phyloP scores from a whole-genome alignment of 2,797 vertebrate genomes.

The Gymnodraco acuticeps region DNA sequence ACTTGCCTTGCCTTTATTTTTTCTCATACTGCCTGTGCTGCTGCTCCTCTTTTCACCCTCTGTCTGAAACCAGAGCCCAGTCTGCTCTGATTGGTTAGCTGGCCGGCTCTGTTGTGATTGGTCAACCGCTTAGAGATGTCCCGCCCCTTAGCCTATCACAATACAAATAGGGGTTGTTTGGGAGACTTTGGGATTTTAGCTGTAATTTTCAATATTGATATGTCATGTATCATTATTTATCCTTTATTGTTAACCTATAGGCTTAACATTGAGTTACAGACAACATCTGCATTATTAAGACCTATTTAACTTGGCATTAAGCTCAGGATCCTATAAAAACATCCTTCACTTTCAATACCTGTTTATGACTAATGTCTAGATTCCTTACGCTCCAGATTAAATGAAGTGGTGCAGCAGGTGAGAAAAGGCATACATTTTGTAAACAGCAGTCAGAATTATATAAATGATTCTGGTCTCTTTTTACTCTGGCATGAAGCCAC shows the following conservation, averaged over 20 bases:
- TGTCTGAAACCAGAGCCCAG: too few relatives aligned
- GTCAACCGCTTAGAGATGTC: too few relatives aligned
- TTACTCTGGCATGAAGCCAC: slow-evolving; percentile 38
- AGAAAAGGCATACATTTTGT: slow-evolving; percentile 12
- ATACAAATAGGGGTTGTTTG: too few relatives aligned
- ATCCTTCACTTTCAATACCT: background rate
- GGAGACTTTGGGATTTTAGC: too few relatives aligned
- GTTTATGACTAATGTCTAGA: slow-evolving; percentile 21
- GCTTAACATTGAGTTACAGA: background rate
- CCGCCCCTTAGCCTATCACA: too few relatives aligned
- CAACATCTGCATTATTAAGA: background rate
- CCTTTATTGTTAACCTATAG: background rate
- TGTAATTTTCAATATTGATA: background rate
- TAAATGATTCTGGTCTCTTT: slow-evolving; percentile 40
- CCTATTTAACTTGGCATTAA: background rate
- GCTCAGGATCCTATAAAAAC: background rate
- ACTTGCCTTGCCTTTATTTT: too few relatives aligned
- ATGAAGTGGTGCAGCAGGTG: slow-evolving; percentile 34
- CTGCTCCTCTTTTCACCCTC: too few relatives aligned
- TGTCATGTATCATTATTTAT: background rate
- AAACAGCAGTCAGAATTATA: slow-evolving; percentile 47
- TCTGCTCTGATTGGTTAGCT: too few relatives aligned
- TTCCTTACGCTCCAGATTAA: background rate
- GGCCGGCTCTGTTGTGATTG: too few relatives aligned
- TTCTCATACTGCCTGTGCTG: too few relatives aligned